Evolutionary conservation across 2,797 vertebrate genomes (phyloP).

Genomic region (Argya squamiceps): DNA sequence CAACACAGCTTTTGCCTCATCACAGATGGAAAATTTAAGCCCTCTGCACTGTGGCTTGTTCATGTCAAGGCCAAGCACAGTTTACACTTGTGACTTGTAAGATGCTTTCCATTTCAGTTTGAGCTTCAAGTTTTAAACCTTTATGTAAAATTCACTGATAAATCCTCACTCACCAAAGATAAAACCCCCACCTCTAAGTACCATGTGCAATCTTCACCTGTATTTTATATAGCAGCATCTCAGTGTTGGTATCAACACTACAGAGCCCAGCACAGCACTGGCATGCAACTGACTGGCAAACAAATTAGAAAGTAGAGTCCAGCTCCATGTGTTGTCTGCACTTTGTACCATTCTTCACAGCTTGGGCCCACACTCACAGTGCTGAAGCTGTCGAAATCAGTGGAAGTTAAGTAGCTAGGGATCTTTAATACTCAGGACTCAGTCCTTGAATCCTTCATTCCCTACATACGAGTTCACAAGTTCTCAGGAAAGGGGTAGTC

Average conservation of each 20-base stretch:
- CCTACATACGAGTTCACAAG: neutral
- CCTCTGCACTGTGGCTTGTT: neutral
- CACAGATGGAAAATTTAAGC: neutral
- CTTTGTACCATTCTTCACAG: neutral
- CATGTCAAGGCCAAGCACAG: neutral
- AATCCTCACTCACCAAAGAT: neutral
- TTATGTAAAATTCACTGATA: neutral
- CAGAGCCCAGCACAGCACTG: neutral
- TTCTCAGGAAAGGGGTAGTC: slow-evolving; percentile 1
- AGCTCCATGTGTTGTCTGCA: neutral
- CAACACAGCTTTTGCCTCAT: neutral
- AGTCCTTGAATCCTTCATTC: neutral
- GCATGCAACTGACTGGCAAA: neutral
- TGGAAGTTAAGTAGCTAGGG: neutral
- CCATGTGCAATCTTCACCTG: neutral
- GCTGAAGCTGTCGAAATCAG: neutral
- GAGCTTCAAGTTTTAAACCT: neutral
- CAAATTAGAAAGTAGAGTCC: neutral
- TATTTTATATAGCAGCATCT: neutral
- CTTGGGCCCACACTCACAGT: neutral
- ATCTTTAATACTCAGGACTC: neutral
- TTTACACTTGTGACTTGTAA: neutral
- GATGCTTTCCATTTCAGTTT: neutral
- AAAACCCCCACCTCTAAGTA: neutral
- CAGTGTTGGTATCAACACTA: neutral